These are phyloP conservation scores for Cordilura impudica DNA, from an alignment of 2,888 invertebrate genomes.

Conservation along the genomic window DNA sequence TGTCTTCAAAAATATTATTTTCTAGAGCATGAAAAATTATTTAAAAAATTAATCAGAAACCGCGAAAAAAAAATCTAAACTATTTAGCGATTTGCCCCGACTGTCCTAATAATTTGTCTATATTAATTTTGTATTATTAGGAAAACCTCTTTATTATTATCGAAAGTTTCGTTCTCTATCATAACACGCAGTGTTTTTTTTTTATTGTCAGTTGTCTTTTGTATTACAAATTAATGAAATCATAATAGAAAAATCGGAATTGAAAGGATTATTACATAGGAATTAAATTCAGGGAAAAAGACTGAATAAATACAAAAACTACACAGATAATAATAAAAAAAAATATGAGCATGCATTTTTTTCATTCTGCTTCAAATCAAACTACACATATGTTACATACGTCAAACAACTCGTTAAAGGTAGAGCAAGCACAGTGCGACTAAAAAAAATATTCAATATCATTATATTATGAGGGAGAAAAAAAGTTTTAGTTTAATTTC, in stretches of 20 bases:
- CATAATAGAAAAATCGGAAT: not conserved
- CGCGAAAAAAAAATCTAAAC: too few relatives aligned
- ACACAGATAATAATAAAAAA: slow-evolving; percentile 27
- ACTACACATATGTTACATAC: slow-evolving; percentile 30
- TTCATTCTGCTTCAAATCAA: slow-evolving; percentile 23
- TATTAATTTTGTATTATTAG: not conserved
- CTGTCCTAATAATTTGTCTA: too few relatives aligned
- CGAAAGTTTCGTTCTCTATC: not conserved
- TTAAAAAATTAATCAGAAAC: too few relatives aligned
- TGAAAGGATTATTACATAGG: slow-evolving; percentile 23
- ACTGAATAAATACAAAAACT: slow-evolving; percentile 50
- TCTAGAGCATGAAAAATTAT: too few relatives aligned
- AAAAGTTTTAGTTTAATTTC: slow-evolving; percentile 22
- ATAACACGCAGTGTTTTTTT: not conserved
- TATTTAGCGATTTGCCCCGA: too few relatives aligned
- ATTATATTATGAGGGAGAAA: slow-evolving; percentile 16
- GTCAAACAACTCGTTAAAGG: slow-evolving; percentile 9
- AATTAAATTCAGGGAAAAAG: slow-evolving; percentile 7
- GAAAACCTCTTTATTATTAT: not conserved
- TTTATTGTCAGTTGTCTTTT: slow-evolving; percentile 43
- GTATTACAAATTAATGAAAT: slow-evolving; percentile 9
- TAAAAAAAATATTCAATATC: slow-evolving; percentile 25
- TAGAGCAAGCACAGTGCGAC: slow-evolving; percentile 60
- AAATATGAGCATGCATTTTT: slow-evolving; percentile 43
- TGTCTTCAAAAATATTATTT: too few relatives aligned